These are phyloP conservation scores for Mantis religiosa DNA, from an alignment of 2,888 invertebrate genomes.

Conservation along the genomic window DNA sequence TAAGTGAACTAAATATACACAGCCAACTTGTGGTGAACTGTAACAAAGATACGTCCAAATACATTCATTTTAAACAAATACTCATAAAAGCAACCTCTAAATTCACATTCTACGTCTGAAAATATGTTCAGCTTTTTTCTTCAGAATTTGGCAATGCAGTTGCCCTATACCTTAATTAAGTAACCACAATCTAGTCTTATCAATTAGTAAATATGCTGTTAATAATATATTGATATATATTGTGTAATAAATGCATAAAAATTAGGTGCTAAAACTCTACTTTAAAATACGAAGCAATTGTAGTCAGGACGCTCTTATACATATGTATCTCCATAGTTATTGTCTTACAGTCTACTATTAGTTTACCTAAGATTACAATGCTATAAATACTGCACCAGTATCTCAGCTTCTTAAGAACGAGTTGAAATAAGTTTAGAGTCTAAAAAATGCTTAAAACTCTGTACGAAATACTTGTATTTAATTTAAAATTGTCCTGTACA, in stretches of 20 bases:
- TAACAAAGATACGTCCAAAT: neutral
- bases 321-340: neutral
- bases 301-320: neutral
- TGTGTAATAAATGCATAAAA: constrained; percentile 9
- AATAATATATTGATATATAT: neutral
- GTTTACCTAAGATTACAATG: neutral
- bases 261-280: neutral
- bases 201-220: neutral
- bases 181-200: neutral
- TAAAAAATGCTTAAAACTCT: neutral
- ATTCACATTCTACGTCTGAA: neutral
- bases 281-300: neutral
- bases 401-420: neutral
- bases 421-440: neutral
- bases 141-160: too few relatives aligned
- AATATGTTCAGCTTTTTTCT: neutral
- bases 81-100: neutral
- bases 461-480: neutral
- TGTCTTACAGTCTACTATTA: neutral
- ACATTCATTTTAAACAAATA: neutral
- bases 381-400: neutral
- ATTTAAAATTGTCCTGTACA: neutral
- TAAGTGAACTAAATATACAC: constrained; percentile 4
- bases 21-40: neutral
- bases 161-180: neutral